Base-by-base conservation (phyloP, 2,113 vertebrate genomes). In the Ctenodactylus gundi region DNA sequence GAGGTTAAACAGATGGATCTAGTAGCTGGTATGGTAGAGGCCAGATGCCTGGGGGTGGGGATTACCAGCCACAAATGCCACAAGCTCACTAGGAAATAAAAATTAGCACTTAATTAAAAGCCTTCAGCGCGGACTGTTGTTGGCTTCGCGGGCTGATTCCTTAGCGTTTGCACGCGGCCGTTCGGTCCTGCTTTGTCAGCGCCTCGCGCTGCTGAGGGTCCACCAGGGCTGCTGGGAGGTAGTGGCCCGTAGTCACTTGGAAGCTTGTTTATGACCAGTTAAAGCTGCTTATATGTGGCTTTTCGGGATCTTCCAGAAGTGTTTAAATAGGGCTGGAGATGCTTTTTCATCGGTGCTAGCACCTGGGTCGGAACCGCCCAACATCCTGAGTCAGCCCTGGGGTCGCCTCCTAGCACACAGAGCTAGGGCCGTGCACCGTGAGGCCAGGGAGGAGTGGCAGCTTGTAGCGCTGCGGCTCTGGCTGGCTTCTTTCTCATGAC, bases 91-190 rank as follows among this genome's bases (percentile, higher is more conserved):
- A 21, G 70, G 39, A 80, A 93, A 41, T 85, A 58, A 78, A 85
- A 82, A 55, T n/a, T 39, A 89, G 34, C n/a, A 21, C 80, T 65
- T 83, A 78, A 65, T 95, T 86, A 68, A 70, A 89, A 91, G 64
- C 39, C n/a, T 1, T 21, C 46, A 7, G 12, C 9, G 7, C 31
- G n/a, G n/a, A n/a, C n/a, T n/a, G n/a, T n/a, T n/a, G n/a, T n/a
- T n/a, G n/a, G n/a, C n/a, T n/a, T n/a, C n/a, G n/a, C n/a, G n/a
- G n/a, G n/a, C n/a, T n/a, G n/a, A n/a, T n/a, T n/a, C n/a, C n/a
- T n/a, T n/a, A n/a, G n/a, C n/a, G n/a, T n/a, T n/a, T n/a, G n/a
- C n/a, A n/a, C n/a, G n/a, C n/a, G n/a, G n/a, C n/a, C n/a, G n/a
- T n/a, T n/a, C n/a, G n/a, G n/a, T n/a, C n/a, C 1, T 17, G 57